Base-by-base conservation (phyloP, 2,113 vertebrate species). In the Rhinolophus ferrumequinum region DNA sequence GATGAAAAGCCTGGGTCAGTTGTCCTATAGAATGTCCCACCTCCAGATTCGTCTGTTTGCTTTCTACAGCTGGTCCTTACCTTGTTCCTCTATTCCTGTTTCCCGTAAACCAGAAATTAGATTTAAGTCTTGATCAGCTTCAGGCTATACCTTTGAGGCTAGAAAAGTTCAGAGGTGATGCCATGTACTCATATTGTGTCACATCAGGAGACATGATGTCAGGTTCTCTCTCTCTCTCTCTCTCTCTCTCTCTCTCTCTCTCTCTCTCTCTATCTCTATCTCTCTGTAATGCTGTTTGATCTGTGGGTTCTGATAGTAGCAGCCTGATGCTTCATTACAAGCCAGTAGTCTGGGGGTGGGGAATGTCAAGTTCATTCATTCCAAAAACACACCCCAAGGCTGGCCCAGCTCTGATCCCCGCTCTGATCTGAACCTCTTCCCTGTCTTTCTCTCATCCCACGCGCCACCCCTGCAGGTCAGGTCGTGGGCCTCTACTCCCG, bases 401-500 rank as follows among this genome's bases (percentile, higher is more conserved):
- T 66, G 30, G 54, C 47, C 62, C 5, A 47, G 50, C 75, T n/a
- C n/a, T n/a, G n/a, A 50, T 30, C 62, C n/a, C 6, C 7, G 44
- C 75, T 72, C 84, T 95, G 60, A 97, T 30, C 26, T 3, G 50
- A 88, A 30, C 14, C 30, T 94, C 50, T 72, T 38, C 70, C 72
- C 52, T 67, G 44, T 89, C 58, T 93, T 72, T 88, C 54, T 70
- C 21, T 30, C 58, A 26, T n/a, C 13, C 13, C 22, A 12, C 22
- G 15, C 2, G 0, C 21, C 62, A 90, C 41, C 95, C 83, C 67
- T 85, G 69, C 94, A 99, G 99, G 99, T 67, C 99, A 98, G 96
- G 99, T 99, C 11, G 99, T 99, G 21, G 99, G 99, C 7, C 99
- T 99, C 86, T 99, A 99, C 97, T 99, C 99, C 5, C 98, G 99